These are phyloP conservation scores for Cydia splendana DNA, from an alignment of 1,140 invertebrate genomes.

Conservation along the genomic window DNA sequence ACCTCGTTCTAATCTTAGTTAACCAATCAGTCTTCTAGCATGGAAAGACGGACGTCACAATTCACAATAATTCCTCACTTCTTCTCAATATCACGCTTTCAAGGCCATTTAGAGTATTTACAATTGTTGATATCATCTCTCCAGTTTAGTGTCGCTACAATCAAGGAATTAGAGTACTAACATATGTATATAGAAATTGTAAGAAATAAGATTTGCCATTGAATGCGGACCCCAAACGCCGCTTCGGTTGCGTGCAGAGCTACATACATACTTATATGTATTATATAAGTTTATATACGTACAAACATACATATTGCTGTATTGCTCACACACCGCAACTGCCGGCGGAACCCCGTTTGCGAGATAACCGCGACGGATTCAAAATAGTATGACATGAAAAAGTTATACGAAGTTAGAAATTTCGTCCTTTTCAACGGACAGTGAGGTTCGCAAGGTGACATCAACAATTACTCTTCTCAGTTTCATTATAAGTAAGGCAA, in stretches of 20 bases:
- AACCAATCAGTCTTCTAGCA: constrained; percentile 23
- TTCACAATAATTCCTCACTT: constrained; percentile 2
- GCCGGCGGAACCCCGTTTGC: too few relatives aligned
- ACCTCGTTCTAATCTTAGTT: constrained; percentile 10
- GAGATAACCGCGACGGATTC: too few relatives aligned
- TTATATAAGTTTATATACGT: too few relatives aligned
- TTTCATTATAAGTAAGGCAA: constrained; percentile 27
- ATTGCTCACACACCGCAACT: too few relatives aligned
- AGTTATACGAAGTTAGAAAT: not conserved
- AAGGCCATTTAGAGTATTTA: not conserved
- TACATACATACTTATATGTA: too few relatives aligned
- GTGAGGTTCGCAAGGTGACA: not conserved
- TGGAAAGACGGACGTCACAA: not conserved
- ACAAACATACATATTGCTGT: too few relatives aligned
- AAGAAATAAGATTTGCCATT: too few relatives aligned
- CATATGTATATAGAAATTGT: too few relatives aligned
- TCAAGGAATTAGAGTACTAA: too few relatives aligned
- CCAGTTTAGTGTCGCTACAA: not conserved
- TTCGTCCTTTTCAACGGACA: not conserved
- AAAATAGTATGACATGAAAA: not conserved
- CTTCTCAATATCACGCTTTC: not conserved
- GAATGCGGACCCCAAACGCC: too few relatives aligned
- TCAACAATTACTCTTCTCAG: not conserved
- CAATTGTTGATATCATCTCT: not conserved
- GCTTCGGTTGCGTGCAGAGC: too few relatives aligned